These are phyloP conservation scores for Andrena hattorfiana DNA, from an alignment of 2,888 invertebrate genomes.

Conservation along the genomic window DNA sequence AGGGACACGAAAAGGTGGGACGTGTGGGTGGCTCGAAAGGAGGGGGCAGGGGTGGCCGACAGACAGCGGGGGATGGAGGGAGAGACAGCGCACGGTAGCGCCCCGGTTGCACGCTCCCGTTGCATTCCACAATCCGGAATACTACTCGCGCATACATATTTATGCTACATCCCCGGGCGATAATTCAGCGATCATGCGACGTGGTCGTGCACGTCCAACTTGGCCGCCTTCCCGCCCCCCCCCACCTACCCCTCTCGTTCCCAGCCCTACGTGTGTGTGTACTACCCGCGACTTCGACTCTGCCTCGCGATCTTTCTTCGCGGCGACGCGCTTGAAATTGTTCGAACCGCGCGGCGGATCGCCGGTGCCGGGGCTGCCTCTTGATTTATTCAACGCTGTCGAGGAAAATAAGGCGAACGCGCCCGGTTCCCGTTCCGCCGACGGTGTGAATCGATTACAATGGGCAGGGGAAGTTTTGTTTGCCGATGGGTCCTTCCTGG, in stretches of 20 bases:
- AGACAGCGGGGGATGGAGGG: constrained; percentile 46
- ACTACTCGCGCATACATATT: constrained; percentile 80
- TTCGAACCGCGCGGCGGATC: constrained; percentile 26
- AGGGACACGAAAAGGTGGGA: constrained; percentile 44
- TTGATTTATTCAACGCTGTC: constrained; percentile 55
- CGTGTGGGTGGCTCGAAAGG: constrained; percentile 27
- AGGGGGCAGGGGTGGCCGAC: neutral
- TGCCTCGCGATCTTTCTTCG: constrained; percentile 46
- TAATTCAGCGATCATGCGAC: constrained; percentile 82
- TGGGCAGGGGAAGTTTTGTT: constrained; percentile 37
- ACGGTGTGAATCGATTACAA: constrained; percentile 47
- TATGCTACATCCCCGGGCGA: constrained; percentile 79
- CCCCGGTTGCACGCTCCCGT: constrained; percentile 66
- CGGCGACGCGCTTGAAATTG: constrained; percentile 43
- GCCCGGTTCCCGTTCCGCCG: constrained; percentile 35
- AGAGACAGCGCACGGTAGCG: constrained; percentile 56
- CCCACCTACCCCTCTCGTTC: constrained; percentile 37
- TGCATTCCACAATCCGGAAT: constrained; percentile 80
- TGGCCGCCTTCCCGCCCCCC: constrained; percentile 57
- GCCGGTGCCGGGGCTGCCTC: constrained; percentile 5
- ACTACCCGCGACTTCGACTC: constrained; percentile 38
- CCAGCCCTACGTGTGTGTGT: constrained; percentile 9
- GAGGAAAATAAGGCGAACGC: constrained; percentile 55
- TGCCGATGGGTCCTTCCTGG: constrained; percentile 29
- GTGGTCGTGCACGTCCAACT: constrained; percentile 73